phyloP scores from a whole-genome alignment of 92 coral and sea anemone genomes.

The Parazoanthus swiftii region DNA sequence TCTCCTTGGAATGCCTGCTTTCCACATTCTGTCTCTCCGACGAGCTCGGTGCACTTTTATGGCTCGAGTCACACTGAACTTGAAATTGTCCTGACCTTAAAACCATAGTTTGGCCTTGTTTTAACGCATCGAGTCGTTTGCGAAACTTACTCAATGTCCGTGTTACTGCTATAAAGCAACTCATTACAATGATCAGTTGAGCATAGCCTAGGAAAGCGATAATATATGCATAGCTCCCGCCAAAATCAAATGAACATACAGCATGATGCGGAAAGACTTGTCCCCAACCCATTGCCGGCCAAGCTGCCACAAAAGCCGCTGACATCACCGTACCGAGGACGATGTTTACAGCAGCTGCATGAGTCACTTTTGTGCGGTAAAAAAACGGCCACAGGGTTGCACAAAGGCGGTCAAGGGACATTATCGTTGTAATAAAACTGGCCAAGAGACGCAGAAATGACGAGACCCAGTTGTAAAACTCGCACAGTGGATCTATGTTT shows the following conservation, averaged over 20 bases:
- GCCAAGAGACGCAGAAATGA: conserved; percentile 55
- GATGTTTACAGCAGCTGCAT: not conserved
- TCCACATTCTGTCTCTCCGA: not conserved
- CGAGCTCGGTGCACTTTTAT: not conserved
- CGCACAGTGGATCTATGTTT: conserved; percentile 32
- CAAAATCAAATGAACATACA: conserved; percentile 60
- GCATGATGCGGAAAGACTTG: conserved; percentile 45
- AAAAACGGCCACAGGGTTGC: conserved; percentile 49
- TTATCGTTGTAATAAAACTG: conserved; percentile 48
- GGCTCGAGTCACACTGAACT: conserved; percentile 8
- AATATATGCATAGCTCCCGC: conserved; percentile 49
- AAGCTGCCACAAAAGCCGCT: conserved; percentile 56
- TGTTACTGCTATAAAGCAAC: conserved; percentile 54
- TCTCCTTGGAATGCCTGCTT: conserved; percentile 45
- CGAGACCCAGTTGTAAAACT: conserved; percentile 59
- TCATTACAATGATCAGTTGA: conserved; percentile 49
- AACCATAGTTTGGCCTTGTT: conserved; percentile 41
- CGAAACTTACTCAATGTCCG: conserved; percentile 39
- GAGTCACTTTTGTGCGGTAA: conserved; percentile 57
- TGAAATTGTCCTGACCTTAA: conserved; percentile 45
- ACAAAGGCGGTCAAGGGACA: conserved; percentile 49
- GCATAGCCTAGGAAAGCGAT: conserved; percentile 52
- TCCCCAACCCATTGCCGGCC: conserved; percentile 67
- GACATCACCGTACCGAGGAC: conserved; percentile 37
- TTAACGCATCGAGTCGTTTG: conserved; percentile 31